Conservation (phyloP, 2,797 vertebrate genomes). For the Erpetoichthys calabaricus region DNA sequence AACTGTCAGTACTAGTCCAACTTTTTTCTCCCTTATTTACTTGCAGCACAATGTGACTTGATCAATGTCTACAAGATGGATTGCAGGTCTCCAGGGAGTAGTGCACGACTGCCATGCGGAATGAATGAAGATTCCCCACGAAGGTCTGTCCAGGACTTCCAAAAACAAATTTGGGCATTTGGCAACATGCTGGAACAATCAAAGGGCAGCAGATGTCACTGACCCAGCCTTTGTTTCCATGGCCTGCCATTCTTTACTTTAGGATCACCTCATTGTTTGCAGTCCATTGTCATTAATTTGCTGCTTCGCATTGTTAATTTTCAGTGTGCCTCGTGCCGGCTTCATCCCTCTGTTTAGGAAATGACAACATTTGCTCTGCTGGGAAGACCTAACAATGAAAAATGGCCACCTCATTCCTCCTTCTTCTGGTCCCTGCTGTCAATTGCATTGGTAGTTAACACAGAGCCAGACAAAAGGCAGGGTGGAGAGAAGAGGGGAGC, state of each 20-base stretch:
- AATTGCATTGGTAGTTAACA: background rate
- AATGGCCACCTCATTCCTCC: background rate
- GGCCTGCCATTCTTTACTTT: constrained; percentile 28
- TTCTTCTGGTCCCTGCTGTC: background rate
- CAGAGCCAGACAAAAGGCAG: background rate
- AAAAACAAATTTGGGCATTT: constrained; percentile 40
- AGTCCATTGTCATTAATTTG: constrained; percentile 67
- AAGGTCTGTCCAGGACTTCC: constrained; percentile 1
- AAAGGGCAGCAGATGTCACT: constrained; percentile 62
- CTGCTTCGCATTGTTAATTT: constrained; percentile 39
- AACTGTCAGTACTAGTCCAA: constrained; percentile 5
- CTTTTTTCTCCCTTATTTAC: constrained; percentile 3
- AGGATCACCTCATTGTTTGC: constrained; percentile 51
- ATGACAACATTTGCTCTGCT: constrained; percentile 1
- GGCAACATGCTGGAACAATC: constrained; percentile 37
- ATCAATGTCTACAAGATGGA: constrained; percentile 11
- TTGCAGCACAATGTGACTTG: constrained; percentile 5
- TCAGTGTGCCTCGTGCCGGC: constrained; percentile 22
- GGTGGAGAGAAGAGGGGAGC: no score
- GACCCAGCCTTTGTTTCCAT: constrained; percentile 45
- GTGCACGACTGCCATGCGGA: background rate
- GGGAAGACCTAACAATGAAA: background rate
- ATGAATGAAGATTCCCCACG: no score
- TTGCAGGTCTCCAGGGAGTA: constrained; percentile 4
- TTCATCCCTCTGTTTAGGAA: constrained; percentile 2